Conservation (phyloP, 1,140 invertebrate species). For the Drosophila saltans region DNA sequence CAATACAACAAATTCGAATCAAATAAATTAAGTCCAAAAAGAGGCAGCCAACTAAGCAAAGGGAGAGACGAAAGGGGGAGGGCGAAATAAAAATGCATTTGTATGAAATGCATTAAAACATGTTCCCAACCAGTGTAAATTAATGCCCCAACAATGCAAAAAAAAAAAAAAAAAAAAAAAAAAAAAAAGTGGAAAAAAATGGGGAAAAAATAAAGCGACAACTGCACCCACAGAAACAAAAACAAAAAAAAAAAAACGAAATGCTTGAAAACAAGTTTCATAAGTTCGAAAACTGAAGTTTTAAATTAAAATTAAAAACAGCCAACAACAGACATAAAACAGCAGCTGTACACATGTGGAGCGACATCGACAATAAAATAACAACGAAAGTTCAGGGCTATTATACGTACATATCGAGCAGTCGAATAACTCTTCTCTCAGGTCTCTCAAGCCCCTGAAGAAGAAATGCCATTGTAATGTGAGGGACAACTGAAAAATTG, state of each 20-base stretch:
- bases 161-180: background rate
- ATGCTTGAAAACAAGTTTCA: slow-evolving; percentile 28
- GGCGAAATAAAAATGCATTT: slow-evolving; percentile 18
- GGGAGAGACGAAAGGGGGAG: background rate
- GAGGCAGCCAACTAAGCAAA: background rate
- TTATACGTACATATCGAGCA: slow-evolving; percentile 7
- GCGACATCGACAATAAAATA: slow-evolving; percentile 10
- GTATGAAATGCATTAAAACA: slow-evolving; percentile 25
- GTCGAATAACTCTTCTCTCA: background rate
- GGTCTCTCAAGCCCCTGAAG: background rate
- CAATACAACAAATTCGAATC: slow-evolving; percentile 26
- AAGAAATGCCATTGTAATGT: slow-evolving; percentile 23
- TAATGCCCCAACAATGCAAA: slow-evolving; percentile 18
- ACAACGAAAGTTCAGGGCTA: slow-evolving; percentile 30
- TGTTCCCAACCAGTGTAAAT: slow-evolving; percentile 23
- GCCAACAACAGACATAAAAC: slow-evolving; percentile 4
- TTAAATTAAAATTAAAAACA: slow-evolving; percentile 25
- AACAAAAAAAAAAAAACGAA: background rate
- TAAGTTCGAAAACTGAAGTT: slow-evolving; percentile 24
- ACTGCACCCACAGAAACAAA: slow-evolving; percentile 19
- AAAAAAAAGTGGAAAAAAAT: background rate
- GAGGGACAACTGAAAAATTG: slow-evolving; percentile 7
- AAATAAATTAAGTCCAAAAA: slow-evolving; percentile 21
- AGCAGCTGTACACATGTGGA: slow-evolving; percentile 27
- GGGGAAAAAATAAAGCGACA: slow-evolving; percentile 11